These are phyloP conservation scores for Neofelis nebulosa DNA, from an alignment of 2,113 vertebrate genomes.

Conservation along the genomic window DNA sequence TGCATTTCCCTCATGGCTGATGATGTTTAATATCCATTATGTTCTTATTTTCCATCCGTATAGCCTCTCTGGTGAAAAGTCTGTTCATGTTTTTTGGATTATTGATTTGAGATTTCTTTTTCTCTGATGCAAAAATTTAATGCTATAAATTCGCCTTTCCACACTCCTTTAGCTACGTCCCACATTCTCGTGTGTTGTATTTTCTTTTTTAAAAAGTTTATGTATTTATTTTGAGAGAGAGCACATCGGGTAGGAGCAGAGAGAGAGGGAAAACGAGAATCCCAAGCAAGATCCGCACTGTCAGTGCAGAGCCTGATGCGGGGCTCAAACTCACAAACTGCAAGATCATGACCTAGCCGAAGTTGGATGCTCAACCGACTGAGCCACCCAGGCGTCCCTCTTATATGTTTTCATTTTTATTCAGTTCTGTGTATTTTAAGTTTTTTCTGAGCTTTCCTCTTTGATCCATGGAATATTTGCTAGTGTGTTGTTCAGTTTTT, in stretches of 20 bases:
- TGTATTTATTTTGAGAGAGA: no score
- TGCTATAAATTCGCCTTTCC: neutral
- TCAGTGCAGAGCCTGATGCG: no score
- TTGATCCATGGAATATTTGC: neutral
- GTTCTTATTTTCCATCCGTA: neutral
- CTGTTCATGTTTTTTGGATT: constrained; percentile 3
- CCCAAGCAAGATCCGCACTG: no score
- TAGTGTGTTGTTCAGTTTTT: constrained; percentile 1
- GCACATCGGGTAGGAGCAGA: no score
- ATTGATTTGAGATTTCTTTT: constrained; percentile 17
- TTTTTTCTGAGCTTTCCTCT: neutral
- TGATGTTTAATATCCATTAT: constrained; percentile 5
- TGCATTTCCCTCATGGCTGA: neutral
- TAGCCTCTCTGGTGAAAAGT: neutral
- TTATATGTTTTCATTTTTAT: neutral
- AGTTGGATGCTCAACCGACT: no score
- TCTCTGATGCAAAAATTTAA: neutral
- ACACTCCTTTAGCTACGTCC: neutral
- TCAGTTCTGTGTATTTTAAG: neutral
- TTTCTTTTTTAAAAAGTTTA: neutral
- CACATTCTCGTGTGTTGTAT: neutral
- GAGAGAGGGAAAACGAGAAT: no score
- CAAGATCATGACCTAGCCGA: no score
- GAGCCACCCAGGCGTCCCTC: neutral
- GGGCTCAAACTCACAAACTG: no score